Evolutionary conservation across 92 coral and sea anemone genomes (phyloP).

Genomic region (Parazoanthus atlanticus): DNA sequence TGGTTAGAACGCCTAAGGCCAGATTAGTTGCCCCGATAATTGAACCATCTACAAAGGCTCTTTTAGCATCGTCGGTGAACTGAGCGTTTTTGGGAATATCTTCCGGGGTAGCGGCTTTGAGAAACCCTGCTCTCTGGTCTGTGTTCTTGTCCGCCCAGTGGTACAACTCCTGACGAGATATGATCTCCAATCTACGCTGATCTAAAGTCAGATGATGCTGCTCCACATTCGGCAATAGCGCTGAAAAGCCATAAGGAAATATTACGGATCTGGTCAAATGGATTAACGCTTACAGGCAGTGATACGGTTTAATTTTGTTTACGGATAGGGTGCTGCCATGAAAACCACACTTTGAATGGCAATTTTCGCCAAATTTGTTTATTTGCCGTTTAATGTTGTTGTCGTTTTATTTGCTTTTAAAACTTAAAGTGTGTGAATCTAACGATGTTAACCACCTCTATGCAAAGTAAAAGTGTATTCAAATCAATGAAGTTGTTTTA

Average conservation of each 20-base stretch:
- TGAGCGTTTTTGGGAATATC: slow-evolving; percentile 78
- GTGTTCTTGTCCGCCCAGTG: background rate
- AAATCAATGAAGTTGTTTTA: too few relatives aligned
- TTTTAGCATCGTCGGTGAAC: slow-evolving; percentile 63
- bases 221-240: background rate
- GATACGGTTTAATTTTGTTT: too few relatives aligned
- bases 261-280: background rate
- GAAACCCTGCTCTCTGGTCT: slow-evolving; percentile 52
- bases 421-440: too few relatives aligned
- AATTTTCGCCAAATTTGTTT: too few relatives aligned
- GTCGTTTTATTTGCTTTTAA: too few relatives aligned
- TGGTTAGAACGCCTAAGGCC: slow-evolving; percentile 46
- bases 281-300: too few relatives aligned
- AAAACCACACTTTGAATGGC: too few relatives aligned
- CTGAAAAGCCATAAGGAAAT: background rate
- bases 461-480: too few relatives aligned
- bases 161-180: slow-evolving; percentile 17
- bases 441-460: too few relatives aligned
- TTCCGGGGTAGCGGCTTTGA: slow-evolving; percentile 48
- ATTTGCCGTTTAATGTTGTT: too few relatives aligned
- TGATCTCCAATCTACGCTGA: slow-evolving; percentile 18
- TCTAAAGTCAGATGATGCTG: slow-evolving; percentile 16
- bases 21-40: slow-evolving; percentile 41
- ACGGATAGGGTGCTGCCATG: too few relatives aligned
- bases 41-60: slow-evolving; percentile 43